A percentile compares a stretch with the other conserved stretches of the same genome.
These are phyloP conservation scores for Blennius ocellaris DNA, from an alignment of 2,113 vertebrate species.

Conservation along the genomic window DNA sequence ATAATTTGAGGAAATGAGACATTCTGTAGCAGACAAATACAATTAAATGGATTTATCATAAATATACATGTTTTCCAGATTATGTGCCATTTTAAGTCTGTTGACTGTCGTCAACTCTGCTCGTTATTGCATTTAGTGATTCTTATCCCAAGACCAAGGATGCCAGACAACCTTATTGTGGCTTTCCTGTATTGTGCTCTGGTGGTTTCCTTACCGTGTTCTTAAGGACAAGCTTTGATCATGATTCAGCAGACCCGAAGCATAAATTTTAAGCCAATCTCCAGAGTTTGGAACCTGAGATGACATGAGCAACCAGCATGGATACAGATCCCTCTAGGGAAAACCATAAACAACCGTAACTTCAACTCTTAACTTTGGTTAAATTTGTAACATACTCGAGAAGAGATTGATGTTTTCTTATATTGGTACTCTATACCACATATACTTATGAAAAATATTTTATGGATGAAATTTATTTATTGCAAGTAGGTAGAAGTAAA, in stretches of 20 bases:
- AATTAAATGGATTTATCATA: neutral
- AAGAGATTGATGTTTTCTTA: constrained; percentile 5
- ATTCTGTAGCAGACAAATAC: constrained; percentile 5
- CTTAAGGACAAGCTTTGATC: constrained; percentile 75
- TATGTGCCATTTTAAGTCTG: too few relatives aligned
- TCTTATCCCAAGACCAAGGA: constrained; percentile 66
- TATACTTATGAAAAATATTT: neutral
- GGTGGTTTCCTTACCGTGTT: constrained; percentile 57
- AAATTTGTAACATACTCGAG: neutral
- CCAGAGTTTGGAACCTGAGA: constrained; percentile 61
- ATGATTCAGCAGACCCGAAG: constrained; percentile 71
- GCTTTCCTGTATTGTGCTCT: constrained; percentile 76
- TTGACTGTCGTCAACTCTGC: too few relatives aligned
- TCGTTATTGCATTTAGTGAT: constrained; percentile 61
- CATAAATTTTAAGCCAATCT: constrained; percentile 69
- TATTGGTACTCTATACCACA: neutral
- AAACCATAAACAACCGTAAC: constrained; percentile 45
- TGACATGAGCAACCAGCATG: constrained; percentile 48
- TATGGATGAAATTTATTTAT: neutral
- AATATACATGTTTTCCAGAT: too few relatives aligned
- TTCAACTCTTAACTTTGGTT: neutral
- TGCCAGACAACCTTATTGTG: constrained; percentile 63
- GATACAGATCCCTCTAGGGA: constrained; percentile 45
- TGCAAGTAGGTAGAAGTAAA: constrained; percentile 13
- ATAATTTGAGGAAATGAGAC: neutral